Conservation (phyloP, 1,140 invertebrate species). For the Steinernema feltiae region DNA sequence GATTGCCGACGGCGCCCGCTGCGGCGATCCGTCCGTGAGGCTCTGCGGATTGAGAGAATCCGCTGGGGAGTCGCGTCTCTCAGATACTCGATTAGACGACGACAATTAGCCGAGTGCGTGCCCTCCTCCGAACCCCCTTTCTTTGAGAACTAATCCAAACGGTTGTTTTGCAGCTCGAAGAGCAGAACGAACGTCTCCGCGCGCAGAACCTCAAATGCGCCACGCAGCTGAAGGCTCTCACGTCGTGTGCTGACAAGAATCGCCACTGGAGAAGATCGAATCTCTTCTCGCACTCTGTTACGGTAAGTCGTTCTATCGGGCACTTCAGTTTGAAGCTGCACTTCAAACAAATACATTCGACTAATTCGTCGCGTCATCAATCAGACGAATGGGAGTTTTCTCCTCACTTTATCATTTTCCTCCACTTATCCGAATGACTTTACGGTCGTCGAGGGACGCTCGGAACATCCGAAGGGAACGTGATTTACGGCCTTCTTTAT, state of each 20-base stretch:
- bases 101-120: slow-evolving; percentile 10
- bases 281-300: slow-evolving; percentile 34
- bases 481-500: slow-evolving; percentile 1
- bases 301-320: slow-evolving; percentile 30
- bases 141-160: neutral
- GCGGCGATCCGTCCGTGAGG: too few relatives aligned
- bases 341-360: too few relatives aligned
- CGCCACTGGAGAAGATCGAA: slow-evolving; percentile 32
- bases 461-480: neutral
- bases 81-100: neutral
- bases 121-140: neutral
- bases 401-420: neutral
- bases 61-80: neutral
- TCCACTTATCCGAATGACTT: slow-evolving; percentile 1
- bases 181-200: slow-evolving; percentile 48
- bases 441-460: neutral
- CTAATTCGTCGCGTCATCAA: neutral
- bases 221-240: slow-evolving; percentile 42
- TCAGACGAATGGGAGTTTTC: neutral
- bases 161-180: slow-evolving; percentile 41
- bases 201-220: slow-evolving; percentile 45
- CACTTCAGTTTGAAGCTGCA: too few relatives aligned
- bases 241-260: slow-evolving; percentile 47
- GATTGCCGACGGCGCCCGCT: too few relatives aligned
- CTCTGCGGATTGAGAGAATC: neutral